These are phyloP conservation scores for Drosophila ohnishii DNA, from an alignment of 1,140 invertebrate genomes.

Conservation along the genomic window DNA sequence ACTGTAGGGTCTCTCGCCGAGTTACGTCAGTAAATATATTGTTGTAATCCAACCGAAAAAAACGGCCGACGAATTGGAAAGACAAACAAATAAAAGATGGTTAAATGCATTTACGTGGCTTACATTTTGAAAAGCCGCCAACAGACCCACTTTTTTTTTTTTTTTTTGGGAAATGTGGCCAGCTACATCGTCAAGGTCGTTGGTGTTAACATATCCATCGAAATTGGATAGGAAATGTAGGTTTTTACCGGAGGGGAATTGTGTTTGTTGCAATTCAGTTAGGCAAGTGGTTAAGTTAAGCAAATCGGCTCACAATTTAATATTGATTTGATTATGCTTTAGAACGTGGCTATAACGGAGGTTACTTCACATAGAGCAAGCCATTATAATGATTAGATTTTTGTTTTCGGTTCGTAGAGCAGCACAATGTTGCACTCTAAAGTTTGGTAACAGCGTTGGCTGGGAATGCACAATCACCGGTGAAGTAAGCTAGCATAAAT, in stretches of 20 bases:
- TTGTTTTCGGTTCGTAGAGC: conserved; percentile 1
- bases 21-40: conserved; percentile 47
- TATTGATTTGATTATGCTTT: not conserved
- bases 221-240: conserved; percentile 4
- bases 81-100: conserved; percentile 49
- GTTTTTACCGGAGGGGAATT: not conserved
- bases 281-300: conserved; percentile 6
- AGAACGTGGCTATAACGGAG: conserved; percentile 8
- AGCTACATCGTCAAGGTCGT: conserved; percentile 65
- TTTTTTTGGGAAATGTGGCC: conserved; percentile 24
- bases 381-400: too few relatives aligned
- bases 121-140: conserved; percentile 42
- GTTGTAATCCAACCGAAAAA: conserved; percentile 38
- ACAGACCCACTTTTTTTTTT: not conserved
- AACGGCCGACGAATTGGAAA: conserved; percentile 46
- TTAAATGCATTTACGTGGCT: conserved; percentile 49
- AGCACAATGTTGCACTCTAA: not conserved
- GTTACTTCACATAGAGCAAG: not conserved
- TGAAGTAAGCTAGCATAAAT: not conserved
- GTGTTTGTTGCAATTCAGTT: conserved; percentile 3
- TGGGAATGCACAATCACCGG: conserved; percentile 4
- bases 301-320: conserved; percentile 19
- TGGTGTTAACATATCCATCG: conserved; percentile 2
- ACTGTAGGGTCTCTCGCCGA: conserved; percentile 15
- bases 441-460: not conserved